A percentile compares a stretch with the other conserved stretches of the same genome.
Conservation (phyloP, 2,797 vertebrate species). For the Xenentodon cancila region DNA sequence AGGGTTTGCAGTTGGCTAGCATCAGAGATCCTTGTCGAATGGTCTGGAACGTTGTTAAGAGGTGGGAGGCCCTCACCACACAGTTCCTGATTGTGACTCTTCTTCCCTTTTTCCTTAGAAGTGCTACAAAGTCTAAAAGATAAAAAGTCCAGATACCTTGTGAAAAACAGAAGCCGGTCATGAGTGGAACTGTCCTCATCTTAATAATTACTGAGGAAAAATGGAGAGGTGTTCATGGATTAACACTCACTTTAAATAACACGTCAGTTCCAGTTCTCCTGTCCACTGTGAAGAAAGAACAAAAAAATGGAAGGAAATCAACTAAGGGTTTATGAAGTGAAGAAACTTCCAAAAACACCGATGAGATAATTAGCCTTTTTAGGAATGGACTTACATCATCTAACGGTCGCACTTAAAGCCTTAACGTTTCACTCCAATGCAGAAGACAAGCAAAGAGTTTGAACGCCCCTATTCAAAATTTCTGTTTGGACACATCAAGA, state of each 20-base stretch:
- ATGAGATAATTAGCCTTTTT: too few species aligned
- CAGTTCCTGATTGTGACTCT: constrained; percentile 26
- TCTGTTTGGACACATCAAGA: too few species aligned
- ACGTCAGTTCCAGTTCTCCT: constrained; percentile 81
- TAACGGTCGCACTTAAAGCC: too few species aligned
- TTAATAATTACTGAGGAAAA: neutral
- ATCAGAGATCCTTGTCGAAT: constrained; percentile 49
- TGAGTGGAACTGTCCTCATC: neutral
- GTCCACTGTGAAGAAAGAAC: constrained; percentile 66
- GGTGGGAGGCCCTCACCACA: constrained; percentile 22
- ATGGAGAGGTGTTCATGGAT: neutral
- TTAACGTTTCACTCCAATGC: too few species aligned
- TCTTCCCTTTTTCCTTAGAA: constrained; percentile 34
- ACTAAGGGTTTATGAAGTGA: neutral
- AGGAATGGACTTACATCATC: too few species aligned
- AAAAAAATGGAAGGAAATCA: constrained; percentile 20
- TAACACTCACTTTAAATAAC: constrained; percentile 56
- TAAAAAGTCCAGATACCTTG: constrained; percentile 31
- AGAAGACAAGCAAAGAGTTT: too few species aligned
- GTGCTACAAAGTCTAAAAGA: constrained; percentile 21
- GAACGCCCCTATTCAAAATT: too few species aligned
- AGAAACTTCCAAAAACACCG: too few species aligned
- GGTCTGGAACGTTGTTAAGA: constrained; percentile 19
- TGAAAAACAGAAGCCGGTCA: constrained; percentile 8
- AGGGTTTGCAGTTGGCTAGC: constrained; percentile 45